Evolutionary conservation across 2,888 invertebrate species (phyloP), one percentile per base, ranked within the genome.

Genomic region (Drepana falcataria): DNA sequence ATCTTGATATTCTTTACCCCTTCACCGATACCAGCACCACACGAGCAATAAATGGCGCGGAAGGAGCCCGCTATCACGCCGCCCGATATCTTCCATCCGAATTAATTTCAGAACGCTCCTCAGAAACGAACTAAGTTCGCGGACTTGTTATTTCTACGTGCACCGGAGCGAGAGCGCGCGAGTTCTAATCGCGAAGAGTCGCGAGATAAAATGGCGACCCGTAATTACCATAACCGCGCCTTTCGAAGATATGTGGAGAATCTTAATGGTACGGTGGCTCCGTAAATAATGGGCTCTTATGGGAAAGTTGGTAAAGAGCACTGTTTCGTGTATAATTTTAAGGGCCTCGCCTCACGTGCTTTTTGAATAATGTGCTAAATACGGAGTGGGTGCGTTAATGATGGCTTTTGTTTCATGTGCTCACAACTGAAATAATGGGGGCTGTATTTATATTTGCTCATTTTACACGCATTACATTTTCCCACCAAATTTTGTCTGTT

Each of bases 1-100:
- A 90, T 90, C 90, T 90, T 87, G 89, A 91, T 91, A 90, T 90
- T 91, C 90, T 91, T 90, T 90, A 89, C 89, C 90, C 88, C 89
- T 89, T 88, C 82, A 75, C 87, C 87, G 88, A 86, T 85, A 85
- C 85, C 79, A 77, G 75, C 77, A 84, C 89, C 88, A 88, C 89
- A 88, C 87, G 87, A 89, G 88, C 91, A 87, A 90, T 91, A 90
- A 91, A 91, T 91, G 90, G 91, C 86, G 89, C 80, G 91, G 91
- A 91, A 91, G 84, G 85, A 85, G 80, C 77, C 75, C 85, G 87
- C 88, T 89, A 91, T 90, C 89, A 79, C 82, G 65, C 79, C 74
- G 72, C 85, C 87, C 88, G 88, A 90, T 90, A 91, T 90, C 91
- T 91, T 91, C 91, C 91, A 90, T 91, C 87, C 89, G 90, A 91